Evolutionary conservation across 2,888 invertebrate genomes (phyloP), one percentile per base, ranked within the genome.

Genomic region (Apeira syringaria): DNA sequence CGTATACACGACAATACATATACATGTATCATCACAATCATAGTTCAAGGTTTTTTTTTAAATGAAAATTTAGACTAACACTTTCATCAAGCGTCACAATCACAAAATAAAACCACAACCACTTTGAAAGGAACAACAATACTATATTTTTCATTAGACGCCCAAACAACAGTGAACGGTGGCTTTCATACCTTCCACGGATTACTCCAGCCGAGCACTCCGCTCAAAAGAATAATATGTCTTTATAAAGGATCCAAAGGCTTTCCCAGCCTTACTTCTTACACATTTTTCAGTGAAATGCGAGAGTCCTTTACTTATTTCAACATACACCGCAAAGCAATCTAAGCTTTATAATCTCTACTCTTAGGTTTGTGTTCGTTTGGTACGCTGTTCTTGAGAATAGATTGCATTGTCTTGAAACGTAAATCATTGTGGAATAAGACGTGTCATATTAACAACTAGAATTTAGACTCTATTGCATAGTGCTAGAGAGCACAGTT

Each of bases 191-290:
- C 87, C 87, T 86, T 80, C 68, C 71, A 53, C 61, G 80, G 87
- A 87, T 88, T 86, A 87, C 78, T 51, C 69, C 5, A 66, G 66
- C 74, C 78, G 78, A 82, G 72, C 80, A 74, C 67, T 74, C 72
- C 69, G 70, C 73, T 86, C 86, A 83, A 85, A 88, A 86, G 88
- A 88, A 87, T 87, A 87, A 88, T 88, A 87, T 83, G 84, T 88
- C 88, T 88, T 87, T 88, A 88, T 88, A 87, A 80, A 74, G 74
- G 77, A 83, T 82, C 80, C 77, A 73, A 67, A 67, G 77, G 83
- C 84, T 84, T 86, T 85, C 79, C 79, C 67, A 77, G 82, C 80
- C 76, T 81, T 79, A 84, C 80, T 82, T 68, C 71, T 71, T 83
- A 78, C 81, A 80, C 84, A 82, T 82, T 85, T 82, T 87, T 83